Evolutionary conservation across 2,888 invertebrate species (phyloP).

Genomic region (Cecidostiba fungosa): DNA sequence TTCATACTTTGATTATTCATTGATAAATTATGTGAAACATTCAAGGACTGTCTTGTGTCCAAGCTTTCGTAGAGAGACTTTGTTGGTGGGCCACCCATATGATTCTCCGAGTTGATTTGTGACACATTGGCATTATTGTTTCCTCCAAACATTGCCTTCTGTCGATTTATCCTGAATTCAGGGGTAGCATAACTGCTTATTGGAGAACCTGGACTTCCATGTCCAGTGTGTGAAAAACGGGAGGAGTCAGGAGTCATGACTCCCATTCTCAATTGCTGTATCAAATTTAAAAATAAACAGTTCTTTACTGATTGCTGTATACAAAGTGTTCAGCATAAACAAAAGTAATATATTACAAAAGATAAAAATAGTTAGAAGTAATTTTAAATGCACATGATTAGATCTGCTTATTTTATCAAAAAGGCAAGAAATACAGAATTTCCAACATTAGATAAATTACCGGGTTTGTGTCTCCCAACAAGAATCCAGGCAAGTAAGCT

Average conservation of each 20-base stretch:
- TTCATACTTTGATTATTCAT: constrained; percentile 61
- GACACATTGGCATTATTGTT: constrained; percentile 70
- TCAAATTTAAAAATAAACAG: constrained; percentile 35
- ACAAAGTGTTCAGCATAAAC: neutral
- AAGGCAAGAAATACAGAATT: neutral
- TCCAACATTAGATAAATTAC: constrained; percentile 69
- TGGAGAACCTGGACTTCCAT: constrained; percentile 70
- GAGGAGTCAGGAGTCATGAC: constrained; percentile 69
- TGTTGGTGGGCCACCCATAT: constrained; percentile 86
- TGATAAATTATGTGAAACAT: constrained; percentile 59
- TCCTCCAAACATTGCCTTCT: constrained; percentile 77
- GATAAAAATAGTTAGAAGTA: too few species aligned
- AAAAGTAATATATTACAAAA: too few species aligned
- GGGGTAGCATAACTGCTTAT: constrained; percentile 73
- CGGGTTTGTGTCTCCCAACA: constrained; percentile 87
- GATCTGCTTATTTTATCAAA: too few species aligned
- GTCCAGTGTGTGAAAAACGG: constrained; percentile 68
- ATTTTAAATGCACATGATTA: too few species aligned
- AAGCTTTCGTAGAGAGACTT: constrained; percentile 86
- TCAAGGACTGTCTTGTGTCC: constrained; percentile 80
- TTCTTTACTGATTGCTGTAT: neutral
- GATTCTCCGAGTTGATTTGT: constrained; percentile 74
- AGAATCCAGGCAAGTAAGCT: constrained; percentile 89
- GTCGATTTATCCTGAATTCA: constrained; percentile 75
- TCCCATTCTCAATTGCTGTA: constrained; percentile 73